Evolutionary conservation across 2,888 invertebrate species (phyloP).

Genomic region (Nemurella pictetii): DNA sequence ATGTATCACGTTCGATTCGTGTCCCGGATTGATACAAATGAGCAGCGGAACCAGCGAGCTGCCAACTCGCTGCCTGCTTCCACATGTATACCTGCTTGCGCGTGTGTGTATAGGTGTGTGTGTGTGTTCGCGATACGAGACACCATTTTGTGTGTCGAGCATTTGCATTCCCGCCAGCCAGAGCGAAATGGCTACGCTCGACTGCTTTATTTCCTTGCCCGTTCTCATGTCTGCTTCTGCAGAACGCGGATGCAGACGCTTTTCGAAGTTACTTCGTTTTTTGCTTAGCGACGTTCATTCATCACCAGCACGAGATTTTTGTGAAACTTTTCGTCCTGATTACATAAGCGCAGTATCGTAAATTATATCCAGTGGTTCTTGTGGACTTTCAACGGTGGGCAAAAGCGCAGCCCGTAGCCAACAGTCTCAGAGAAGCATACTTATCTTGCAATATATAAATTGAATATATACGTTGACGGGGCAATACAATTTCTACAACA

Average conservation of each 20-base stretch:
- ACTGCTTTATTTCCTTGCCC: not conserved
- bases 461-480: not conserved
- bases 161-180: not conserved
- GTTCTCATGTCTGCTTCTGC: not conserved
- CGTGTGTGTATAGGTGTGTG: too few relatives aligned
- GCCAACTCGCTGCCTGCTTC: not conserved
- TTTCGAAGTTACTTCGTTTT: not conserved
- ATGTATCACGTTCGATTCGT: not conserved
- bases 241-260: not conserved
- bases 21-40: not conserved
- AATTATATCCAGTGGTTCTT: not conserved
- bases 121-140: too few relatives aligned
- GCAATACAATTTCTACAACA: not conserved
- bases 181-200: not conserved
- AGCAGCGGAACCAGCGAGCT: not conserved
- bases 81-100: not conserved
- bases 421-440: not conserved
- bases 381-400: not conserved
- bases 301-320: not conserved
- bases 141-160: not conserved
- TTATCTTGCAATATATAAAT: not conserved
- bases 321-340: not conserved
- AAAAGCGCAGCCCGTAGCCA: not conserved
- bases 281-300: not conserved
- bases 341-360: not conserved